Evolutionary conservation across 2,113 vertebrate species (phyloP), one percentile per base, ranked within the genome.

Genomic region (Lichenostomus cassidix): DNA sequence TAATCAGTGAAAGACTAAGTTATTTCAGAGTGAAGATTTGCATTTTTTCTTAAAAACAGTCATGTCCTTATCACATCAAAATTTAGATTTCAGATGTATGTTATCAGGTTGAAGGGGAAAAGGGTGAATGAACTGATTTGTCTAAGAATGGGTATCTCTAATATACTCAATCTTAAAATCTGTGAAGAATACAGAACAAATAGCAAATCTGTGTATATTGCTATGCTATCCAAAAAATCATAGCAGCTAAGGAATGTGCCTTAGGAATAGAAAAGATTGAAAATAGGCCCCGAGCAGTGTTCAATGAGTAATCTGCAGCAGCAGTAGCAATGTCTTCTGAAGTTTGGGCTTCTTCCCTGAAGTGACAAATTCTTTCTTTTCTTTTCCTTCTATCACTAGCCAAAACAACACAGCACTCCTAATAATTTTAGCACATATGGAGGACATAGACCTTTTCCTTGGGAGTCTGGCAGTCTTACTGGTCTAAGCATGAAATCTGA

Each of bases 1-100:
- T 92, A 92, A 96, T 86, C 95, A 96, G 88, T 90, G 96, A 97
- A 97, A 97, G 95, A 95, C 77, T 76, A 65, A 89, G 81, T 93
- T 95, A 83, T 95, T 96, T 95, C 90, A 96, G 95, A 96, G 80
- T 92, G 90, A 97, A 96, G 87, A 96, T 96, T 96, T 96, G 90
- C 91, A 91, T 87, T 96, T 91, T 41, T 41, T 91, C 23, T 42
- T 93, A 42, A 86, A 87, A 94, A 82, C 74, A 86, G 85, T 64
- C 71, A 11, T 49, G 81, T 79, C 86, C 89, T 46, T 53, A 55
- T 53, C 58, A 62, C 92, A 93, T 95, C 33, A 71, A 67, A 95
- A 90, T 83, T 70, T 63, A 69, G 9, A 81, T 83, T 94, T 96
- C 18, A 18, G 70, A 50, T 58, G 49, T 20, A 20, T 55, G 55